Evolutionary conservation across 2,113 vertebrate species (phyloP), one percentile per base, ranked within the genome.

Genomic region (Sprattus sprattus): DNA sequence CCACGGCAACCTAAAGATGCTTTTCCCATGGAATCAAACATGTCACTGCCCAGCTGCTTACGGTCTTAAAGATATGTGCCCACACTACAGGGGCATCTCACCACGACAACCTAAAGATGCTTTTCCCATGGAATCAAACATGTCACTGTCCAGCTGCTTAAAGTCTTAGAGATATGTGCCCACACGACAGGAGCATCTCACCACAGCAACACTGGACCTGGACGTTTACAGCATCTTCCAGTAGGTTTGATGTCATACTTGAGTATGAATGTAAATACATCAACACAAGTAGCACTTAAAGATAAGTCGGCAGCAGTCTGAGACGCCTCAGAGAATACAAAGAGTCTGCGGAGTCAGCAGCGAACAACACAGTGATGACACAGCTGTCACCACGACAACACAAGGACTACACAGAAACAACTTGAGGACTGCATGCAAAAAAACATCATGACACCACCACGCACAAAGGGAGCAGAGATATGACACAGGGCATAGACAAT

Each of bases 301-400:
- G 54, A 20, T 60, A 22, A 22, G 18, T 22, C 18, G 22, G 18
- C 54, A 22, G 5, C 54, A 71, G 64, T 71, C 64, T 11, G 7
- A 71, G n/a, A 71, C 64, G 10, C 64, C 25, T 25, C 22, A 25
- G 60, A 25, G 60, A 67, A 60, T 60, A 60, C 1, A 6, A 25
- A 13, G 64, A 71, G 4, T 7, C 25, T 71, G 64, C 64, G 15
- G 64, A 28, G 8, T 71, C 64, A 71, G 64, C 64, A 71, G 6
- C 15, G 15, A 25, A 25, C 28, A 10, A 71, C 11, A 60, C 54
- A 32, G 13, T 20, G 54, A 60, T 60, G 54, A 60, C 18, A 60
- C 54, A 71, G 64, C 64, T 71, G 64, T 71, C 64, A 32, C 64
- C 25, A 71, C 10, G 64, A 71, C 64, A 71, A 71, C 64, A 71